phyloP scores from a whole-genome alignment of 2,113 vertebrate genomes.

The Rana temporaria region DNA sequence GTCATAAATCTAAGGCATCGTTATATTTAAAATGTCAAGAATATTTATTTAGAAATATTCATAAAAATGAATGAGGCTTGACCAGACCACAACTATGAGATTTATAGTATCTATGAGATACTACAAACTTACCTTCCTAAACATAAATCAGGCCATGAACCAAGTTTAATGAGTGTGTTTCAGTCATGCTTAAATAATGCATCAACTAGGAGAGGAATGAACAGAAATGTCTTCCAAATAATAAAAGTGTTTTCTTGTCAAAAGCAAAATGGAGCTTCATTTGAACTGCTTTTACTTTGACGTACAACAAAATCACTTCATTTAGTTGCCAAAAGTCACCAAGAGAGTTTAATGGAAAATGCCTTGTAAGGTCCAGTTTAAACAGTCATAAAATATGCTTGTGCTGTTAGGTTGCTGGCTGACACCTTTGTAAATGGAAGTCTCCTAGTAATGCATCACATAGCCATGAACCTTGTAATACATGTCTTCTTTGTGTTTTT shows the following conservation, averaged over 20 bases:
- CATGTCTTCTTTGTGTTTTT: too few species aligned
- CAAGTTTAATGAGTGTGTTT: constrained; percentile 14
- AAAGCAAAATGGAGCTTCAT: background rate
- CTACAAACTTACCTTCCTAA: background rate
- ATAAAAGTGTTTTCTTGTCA: constrained; percentile 2
- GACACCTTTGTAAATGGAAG: too few species aligned
- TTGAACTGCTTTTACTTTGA: background rate
- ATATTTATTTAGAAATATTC: too few species aligned
- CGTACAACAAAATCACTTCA: too few species aligned
- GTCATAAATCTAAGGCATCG: too few species aligned
- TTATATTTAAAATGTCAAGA: background rate
- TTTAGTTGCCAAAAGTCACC: too few species aligned
- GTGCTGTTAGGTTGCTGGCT: too few species aligned
- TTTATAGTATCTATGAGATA: too few species aligned
- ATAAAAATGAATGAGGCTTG: background rate
- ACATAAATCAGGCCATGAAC: background rate
- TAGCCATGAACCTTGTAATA: too few species aligned
- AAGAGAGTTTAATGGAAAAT: constrained; percentile 1
- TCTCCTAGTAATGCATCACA: too few species aligned
- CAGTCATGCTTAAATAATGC: constrained; percentile 13
- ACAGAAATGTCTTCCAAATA: constrained; percentile 1
- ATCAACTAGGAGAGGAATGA: background rate
- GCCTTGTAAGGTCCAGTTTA: background rate
- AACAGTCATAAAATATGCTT: constrained; percentile 35
- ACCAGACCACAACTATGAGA: background rate